These are phyloP conservation scores for Leptinotarsa peninsularis DNA, from an alignment of 2,888 invertebrate species.

Conservation along the genomic window DNA sequence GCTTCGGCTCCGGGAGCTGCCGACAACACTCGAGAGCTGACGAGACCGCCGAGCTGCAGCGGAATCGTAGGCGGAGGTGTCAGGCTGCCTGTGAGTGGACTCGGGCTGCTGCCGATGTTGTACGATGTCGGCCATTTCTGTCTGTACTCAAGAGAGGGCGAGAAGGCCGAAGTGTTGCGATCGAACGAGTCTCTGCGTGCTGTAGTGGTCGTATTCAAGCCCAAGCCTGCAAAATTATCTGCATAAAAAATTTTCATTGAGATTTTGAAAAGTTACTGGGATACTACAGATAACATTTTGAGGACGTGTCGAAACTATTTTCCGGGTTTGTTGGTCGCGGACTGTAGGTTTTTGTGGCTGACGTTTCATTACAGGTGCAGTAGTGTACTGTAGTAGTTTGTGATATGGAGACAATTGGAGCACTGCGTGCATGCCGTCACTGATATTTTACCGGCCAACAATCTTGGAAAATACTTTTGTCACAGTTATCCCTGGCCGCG, in stretches of 20 bases:
- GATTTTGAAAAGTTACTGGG: not conserved
- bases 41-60: conserved; percentile 75
- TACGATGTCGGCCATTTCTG: conserved; percentile 71
- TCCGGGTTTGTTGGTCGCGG: no score
- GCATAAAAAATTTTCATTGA: conserved; percentile 37
- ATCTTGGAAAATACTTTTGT: no score
- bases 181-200: conserved; percentile 83
- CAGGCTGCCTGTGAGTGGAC: conserved; percentile 68
- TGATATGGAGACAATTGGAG: no score
- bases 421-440: no score
- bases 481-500: no score
- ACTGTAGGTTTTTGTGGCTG: no score
- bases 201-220: conserved; percentile 73
- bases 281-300: no score
- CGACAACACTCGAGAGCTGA: conserved; percentile 73
- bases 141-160: conserved; percentile 79
- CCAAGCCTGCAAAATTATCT: conserved; percentile 68
- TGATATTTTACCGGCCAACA: no score
- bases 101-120: conserved; percentile 68
- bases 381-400: no score
- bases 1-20: conserved; percentile 94
- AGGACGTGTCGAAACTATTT: no score
- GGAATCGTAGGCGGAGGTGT: conserved; percentile 80
- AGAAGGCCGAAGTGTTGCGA: conserved; percentile 81
- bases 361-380: no score